These are phyloP conservation scores for Drosophila subpulchrella DNA, from an alignment of 1,140 invertebrate genomes.

Conservation along the genomic window DNA sequence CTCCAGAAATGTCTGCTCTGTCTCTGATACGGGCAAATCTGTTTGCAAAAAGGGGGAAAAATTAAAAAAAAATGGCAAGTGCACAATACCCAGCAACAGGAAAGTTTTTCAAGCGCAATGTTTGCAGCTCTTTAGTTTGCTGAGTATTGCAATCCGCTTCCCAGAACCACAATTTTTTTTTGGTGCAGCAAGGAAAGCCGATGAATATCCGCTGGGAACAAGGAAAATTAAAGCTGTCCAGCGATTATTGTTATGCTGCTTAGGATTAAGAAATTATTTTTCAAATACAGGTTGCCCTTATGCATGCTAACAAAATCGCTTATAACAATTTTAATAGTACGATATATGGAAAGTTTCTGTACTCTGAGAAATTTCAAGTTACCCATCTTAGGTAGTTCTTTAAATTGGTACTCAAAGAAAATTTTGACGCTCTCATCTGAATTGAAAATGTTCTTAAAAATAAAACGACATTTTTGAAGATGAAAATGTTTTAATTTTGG, in stretches of 20 bases:
- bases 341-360: too few relatives aligned
- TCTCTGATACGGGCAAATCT: conserved; percentile 67
- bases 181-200: neutral
- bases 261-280: neutral
- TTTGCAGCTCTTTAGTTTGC: conserved; percentile 28
- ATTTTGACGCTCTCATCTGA: too few relatives aligned
- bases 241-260: neutral
- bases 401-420: too few relatives aligned
- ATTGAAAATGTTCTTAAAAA: too few relatives aligned
- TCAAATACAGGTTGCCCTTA: neutral
- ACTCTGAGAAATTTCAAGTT: neutral
- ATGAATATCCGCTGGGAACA: neutral
- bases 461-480: too few relatives aligned
- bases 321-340: neutral
- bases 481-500: too few relatives aligned
- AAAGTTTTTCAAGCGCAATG: conserved; percentile 40
- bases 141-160: conserved; percentile 22
- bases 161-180: conserved; percentile 3
- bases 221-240: conserved; percentile 5
- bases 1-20: conserved; percentile 47
- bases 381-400: neutral
- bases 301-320: neutral
- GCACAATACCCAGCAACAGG: conserved; percentile 35
- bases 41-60: conserved; percentile 41
- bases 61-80: conserved; percentile 8